Evolutionary conservation across 2,113 vertebrate species (phyloP).

Genomic region (Acanthisitta chloris): DNA sequence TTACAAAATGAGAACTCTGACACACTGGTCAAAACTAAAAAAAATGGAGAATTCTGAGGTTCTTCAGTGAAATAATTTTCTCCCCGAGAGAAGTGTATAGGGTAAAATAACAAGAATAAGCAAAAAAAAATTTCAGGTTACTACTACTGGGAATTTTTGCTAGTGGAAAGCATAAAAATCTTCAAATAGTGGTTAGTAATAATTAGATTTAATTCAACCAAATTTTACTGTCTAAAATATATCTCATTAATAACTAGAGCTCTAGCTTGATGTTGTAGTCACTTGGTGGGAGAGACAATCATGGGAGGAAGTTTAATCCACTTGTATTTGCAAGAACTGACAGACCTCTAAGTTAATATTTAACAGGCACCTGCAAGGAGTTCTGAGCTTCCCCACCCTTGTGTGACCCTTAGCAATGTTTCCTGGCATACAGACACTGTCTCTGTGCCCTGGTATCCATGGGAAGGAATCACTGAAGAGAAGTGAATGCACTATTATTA

Average conservation of each 20-base stretch:
- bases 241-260: neutral
- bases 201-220: neutral
- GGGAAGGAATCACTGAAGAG: neutral
- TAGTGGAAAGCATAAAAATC: neutral
- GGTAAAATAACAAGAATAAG: neutral
- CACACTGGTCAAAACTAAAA: neutral
- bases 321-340: neutral
- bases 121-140: neutral
- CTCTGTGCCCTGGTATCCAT: neutral
- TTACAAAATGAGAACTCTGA: neutral
- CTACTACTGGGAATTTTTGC: neutral
- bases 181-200: neutral
- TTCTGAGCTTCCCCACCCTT: neutral
- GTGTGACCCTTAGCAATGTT: neutral
- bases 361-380: neutral
- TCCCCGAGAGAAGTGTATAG: neutral
- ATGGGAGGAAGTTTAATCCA: neutral
- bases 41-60: neutral
- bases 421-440: neutral
- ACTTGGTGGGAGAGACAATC: neutral
- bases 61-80: neutral
- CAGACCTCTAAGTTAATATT: neutral
- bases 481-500: neutral
- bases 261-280: neutral
- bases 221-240: neutral